Base-by-base conservation (phyloP, 2,113 vertebrate species). In the Chauna torquata region DNA sequence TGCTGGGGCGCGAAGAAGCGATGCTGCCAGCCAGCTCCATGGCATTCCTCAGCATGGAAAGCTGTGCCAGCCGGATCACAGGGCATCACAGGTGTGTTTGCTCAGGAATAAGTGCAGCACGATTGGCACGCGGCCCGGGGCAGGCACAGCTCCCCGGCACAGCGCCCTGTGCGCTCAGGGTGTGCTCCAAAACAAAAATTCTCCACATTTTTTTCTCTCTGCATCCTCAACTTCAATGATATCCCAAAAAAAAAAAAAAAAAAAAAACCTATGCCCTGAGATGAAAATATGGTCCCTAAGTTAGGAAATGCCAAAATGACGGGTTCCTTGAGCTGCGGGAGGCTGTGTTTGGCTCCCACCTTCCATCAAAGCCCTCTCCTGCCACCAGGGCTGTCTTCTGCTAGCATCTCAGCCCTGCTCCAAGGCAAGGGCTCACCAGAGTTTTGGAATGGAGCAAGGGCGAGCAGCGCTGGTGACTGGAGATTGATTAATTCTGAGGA, bases 111-210 rank as follows among this genome's bases (percentile, higher is more conserved):
- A 87, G 32, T 11, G 18, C 77, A n/a, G 74, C 3, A 4, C 0
- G 2, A n/a, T 0, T 42, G 74, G 36, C 0, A 0, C 12, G 62
- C 77, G 72, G 38, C 0, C 0, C 61, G 65, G 76, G 9, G 5
- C 8, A 6, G 40, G 38, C 24, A 49, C 20, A 45, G 80, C 40
- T 38, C 38, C 47, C 72, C 45, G 38, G 40, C 71, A 45, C 49
- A 1, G 0, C 0, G 1, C 24, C 57, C 30, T 16, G 80, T 25
- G 1, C 0, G 5, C 49, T 44, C 64, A 45, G 55, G 59, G 18
- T 1, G 0, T 34, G 6, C 44, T 86, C 23, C 20, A 58, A 61
- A 80, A 62, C 36, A 42, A 32, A 38, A 80, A 15, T 27, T 83
- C 7, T 42, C 47, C 20, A 20, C 1, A 2, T 3, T n/a, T 66